A percentile compares a stretch with the other conserved stretches of the same genome.
Evolutionary conservation across 2,797 vertebrate genomes (phyloP).

Genomic region (Muscicapa comitata): DNA sequence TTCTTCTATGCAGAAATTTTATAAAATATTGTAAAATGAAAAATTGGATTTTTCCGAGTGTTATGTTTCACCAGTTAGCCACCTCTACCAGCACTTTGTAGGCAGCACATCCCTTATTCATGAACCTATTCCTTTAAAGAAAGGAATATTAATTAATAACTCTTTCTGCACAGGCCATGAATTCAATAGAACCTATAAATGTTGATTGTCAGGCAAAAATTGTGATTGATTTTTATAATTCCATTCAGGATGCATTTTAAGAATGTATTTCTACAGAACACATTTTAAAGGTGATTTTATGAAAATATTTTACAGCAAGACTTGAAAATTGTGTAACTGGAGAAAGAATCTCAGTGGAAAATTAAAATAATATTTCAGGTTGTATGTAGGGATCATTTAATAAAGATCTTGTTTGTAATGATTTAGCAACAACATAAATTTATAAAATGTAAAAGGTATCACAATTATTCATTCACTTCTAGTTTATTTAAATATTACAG

Average conservation of each 20-base stretch:
- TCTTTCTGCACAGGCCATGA: conserved; percentile 36
- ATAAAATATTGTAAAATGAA: background rate
- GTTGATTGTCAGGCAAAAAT: conserved; percentile 39
- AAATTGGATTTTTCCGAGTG: background rate
- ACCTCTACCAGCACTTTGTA: background rate
- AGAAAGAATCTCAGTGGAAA: conserved; percentile 13
- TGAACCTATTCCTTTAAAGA: conserved; percentile 42
- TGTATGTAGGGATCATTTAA: background rate
- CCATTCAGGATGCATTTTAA: conserved; percentile 21
- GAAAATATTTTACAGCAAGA: conserved; percentile 37
- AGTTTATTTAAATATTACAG: background rate
- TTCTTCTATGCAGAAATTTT: background rate
- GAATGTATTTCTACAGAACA: conserved; percentile 28
- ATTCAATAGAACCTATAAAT: conserved; percentile 49
- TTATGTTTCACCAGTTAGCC: background rate
- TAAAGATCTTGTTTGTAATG: background rate
- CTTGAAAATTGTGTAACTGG: background rate
- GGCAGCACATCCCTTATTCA: conserved; percentile 33
- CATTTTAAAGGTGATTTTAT: conserved; percentile 34
- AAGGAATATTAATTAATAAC: conserved; percentile 46
- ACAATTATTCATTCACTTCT: background rate
- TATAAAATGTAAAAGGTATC: conserved; percentile 5
- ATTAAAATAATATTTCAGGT: conserved; percentile 44
- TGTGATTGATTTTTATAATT: conserved; percentile 60
- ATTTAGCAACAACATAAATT: conserved; percentile 3